Conservation (phyloP, 2,888 invertebrate species). For the Beris chalybata region DNA sequence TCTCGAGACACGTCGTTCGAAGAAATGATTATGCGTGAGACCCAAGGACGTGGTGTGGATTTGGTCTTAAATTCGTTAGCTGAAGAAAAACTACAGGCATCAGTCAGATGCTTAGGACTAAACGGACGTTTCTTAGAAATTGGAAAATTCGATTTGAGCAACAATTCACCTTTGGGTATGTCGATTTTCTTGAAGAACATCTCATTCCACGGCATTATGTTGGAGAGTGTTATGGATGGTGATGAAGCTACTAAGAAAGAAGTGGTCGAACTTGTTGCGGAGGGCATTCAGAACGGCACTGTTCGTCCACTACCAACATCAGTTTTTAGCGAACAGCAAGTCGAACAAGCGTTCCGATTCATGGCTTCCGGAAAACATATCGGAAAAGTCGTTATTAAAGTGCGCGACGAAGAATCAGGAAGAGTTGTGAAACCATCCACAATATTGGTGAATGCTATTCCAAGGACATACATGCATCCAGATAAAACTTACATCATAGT, state of each 20-base stretch:
- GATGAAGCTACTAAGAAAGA: constrained; percentile 70
- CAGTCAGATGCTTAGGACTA: constrained; percentile 85
- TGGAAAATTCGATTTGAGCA: constrained; percentile 95
- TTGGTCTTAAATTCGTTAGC: constrained; percentile 94
- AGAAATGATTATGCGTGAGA: constrained; percentile 80
- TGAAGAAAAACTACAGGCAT: constrained; percentile 93
- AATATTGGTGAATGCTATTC: constrained; percentile 75
- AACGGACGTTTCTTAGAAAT: constrained; percentile 98
- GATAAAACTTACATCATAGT: constrained; percentile 75
- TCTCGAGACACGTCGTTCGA: constrained; percentile 92
- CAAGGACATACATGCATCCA: constrained; percentile 82
- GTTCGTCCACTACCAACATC: constrained; percentile 89
- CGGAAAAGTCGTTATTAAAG: constrained; percentile 92
- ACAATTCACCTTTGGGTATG: constrained; percentile 82
- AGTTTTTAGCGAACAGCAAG: constrained; percentile 81
- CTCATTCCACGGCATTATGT: constrained; percentile 93
- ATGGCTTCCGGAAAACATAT: constrained; percentile 98
- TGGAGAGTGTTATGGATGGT: constrained; percentile 89
- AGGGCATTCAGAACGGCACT: constrained; percentile 85
- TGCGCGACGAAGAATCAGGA: constrained; percentile 76
- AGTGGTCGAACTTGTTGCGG: constrained; percentile 75
- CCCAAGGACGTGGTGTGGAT: constrained; percentile 90
- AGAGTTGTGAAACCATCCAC: constrained; percentile 57
- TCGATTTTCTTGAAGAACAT: constrained; percentile 93
- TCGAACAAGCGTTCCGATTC: constrained; percentile 88